Evolutionary conservation across 2,888 invertebrate species (phyloP).

Genomic region (Orthosia cruda): DNA sequence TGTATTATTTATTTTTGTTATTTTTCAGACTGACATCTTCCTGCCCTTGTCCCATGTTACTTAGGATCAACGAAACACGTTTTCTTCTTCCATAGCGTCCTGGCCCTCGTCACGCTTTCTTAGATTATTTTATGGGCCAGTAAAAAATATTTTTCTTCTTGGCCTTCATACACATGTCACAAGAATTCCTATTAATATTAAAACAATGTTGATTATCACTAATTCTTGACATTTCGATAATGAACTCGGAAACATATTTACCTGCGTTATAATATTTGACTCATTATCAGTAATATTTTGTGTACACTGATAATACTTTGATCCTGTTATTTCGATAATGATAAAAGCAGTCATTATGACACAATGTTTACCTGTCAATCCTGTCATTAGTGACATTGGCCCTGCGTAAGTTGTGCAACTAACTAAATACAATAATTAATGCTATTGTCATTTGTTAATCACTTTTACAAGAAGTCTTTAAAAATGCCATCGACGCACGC

Average conservation of each 20-base stretch:
- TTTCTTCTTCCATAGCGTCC: no score
- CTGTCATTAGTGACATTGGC: neutral
- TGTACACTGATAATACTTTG: slow-evolving; percentile 24
- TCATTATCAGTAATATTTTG: slow-evolving; percentile 22
- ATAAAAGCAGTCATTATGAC: slow-evolving; percentile 2
- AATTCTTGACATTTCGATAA: slow-evolving; percentile 17
- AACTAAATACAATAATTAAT: neutral
- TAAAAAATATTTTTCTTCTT: neutral
- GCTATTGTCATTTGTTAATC: neutral
- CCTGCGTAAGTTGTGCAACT: neutral
- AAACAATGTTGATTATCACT: slow-evolving; percentile 28
- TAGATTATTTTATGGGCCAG: no score
- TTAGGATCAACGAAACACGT: no score
- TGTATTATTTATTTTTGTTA: no score
- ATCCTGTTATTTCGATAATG: slow-evolving; percentile 12
- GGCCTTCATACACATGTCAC: slow-evolving; percentile 12
- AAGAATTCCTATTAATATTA: slow-evolving; percentile 45
- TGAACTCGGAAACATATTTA: neutral
- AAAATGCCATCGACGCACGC: no score
- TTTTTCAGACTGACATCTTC: no score
- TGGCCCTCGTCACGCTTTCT: no score
- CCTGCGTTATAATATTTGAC: slow-evolving; percentile 15
- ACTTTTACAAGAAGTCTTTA: no score
- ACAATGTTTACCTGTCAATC: neutral
- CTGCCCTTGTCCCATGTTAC: no score